Evolutionary conservation across 2,113 vertebrate species (phyloP), one percentile per base, ranked within the genome.

Genomic region (Poeciliopsis turrubarensis): DNA sequence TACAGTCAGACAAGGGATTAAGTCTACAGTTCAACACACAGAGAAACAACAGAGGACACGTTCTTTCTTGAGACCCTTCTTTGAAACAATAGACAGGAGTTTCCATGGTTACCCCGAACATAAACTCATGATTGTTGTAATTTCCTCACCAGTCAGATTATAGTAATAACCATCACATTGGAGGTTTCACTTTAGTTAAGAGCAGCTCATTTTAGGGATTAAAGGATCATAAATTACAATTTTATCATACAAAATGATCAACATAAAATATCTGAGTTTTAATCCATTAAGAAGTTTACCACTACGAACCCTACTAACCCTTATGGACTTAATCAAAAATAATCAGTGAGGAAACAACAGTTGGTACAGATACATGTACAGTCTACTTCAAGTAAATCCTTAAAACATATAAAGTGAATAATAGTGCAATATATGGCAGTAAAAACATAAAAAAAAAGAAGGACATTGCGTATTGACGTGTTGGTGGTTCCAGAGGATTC

Each of bases 331-430:
- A 5, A 47, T 60, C 80, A 61, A 54, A 11, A 75, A 75, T 44
- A 71, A 63, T 74, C 65, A 82, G 77, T 72, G 72, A 78, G 82
- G 69, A 67, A 34, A 70, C 1, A 17, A 54, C 44, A 54, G 1
- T 14, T 30, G 64, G 47, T 47, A 47, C 14, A 47, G 14, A 5
- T 19, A 47, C 44, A 47, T 64, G 65, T 65, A 91, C 84, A 87
- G 81, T 86, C 80, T 85, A 64, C 60, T 93, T 94, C 94, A 94
- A 94, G 93, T 93, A 92, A 89, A 88, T 87, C 77, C 85, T 89
- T 85, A 67, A 73, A 91, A 87, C 70, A 84, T 65, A 83, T 94
- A 94, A 94, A 94, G 93, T 94, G 93, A 94, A 87, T 85, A 90
- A 84, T 86, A 94, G 92, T 94, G 93, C 94, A 94, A 93, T 85